Evolutionary conservation across 92 coral and sea anemone species (phyloP), one percentile per base, ranked within the genome.

Genomic region (Blastomussa wellsi): DNA sequence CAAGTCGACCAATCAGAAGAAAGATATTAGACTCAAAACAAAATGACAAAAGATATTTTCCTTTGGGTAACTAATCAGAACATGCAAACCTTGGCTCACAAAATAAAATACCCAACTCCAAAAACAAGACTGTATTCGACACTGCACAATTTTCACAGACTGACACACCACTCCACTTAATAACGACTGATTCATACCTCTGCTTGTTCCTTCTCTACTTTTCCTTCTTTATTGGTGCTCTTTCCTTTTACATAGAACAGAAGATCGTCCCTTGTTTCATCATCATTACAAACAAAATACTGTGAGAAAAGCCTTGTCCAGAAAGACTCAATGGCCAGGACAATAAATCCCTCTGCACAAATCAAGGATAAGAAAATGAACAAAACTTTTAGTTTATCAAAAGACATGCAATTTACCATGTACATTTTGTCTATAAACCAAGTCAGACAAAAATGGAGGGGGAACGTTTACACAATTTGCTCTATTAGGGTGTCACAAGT

Each of bases 301-400:
- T 94, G 98, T 22, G 95, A 94, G 76, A 94, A 94, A 52, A 94
- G 86, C 51, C 98, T 79, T 57, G 98, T 94, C 98, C 98, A 94
- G 71, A 94, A 94, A 51, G 98, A 94, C 62, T 94, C 98, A 64
- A 94, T 94, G 3, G 98, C 98, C 84, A 94, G 84, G 19, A 94
- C 98, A 67, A 94, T 94, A 59, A 94, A 94, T 24, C 98, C 98
- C 51, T 93, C 98, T 94, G 82, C 41, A 60, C 20, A 39, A 89
- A 73, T 74, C n/a, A n/a, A n/a, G n/a, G 22, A n/a, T 70, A 84
- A 83, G 78, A 51, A 57, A 26, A 67, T 26, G 79, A 52, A 82
- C 49, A 66, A 15, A 26, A 26, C 2, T 8, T 62, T 26, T 26
- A 26, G 28, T 26, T 62, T 62, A 26, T 28, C 68, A n/a, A n/a